Base-by-base conservation (phyloP, 2,797 vertebrate species). In the Tachyglossus aculeatus region DNA sequence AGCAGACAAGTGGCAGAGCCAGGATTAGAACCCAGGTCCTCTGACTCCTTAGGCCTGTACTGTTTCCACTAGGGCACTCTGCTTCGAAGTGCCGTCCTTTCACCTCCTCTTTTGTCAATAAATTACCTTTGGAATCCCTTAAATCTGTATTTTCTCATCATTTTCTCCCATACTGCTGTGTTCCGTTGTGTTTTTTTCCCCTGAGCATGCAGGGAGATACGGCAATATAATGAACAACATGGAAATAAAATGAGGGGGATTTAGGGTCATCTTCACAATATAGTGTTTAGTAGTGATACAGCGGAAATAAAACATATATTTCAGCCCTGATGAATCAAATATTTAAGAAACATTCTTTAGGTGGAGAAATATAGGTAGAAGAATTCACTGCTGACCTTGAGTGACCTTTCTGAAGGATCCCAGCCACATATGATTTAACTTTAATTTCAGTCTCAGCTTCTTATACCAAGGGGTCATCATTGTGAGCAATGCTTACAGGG, bases 61-160 rank as follows among this genome's bases (percentile, higher is more conserved):
- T n/a, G n/a, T n/a, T n/a, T n/a, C n/a, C n/a, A n/a, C n/a, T n/a
- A n/a, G n/a, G n/a, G n/a, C n/a, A n/a, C n/a, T n/a, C n/a, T n/a
- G n/a, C n/a, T n/a, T n/a, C n/a, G n/a, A 83, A 87, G 83, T 78
- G 80, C 80, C 81, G 70, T 76, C 86, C 83, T 86, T 71, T 67
- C 69, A 63, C 37, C 68, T 83, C 52, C 44, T 55, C 34, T 83
- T 65, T 47, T 62, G 29, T 75, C 64, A 73, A 77, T 81, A 83
- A 88, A 79, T 82, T 22, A 77, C 70, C 50, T 79, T 63, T 83
- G 37, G 21, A 70, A 5, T 60, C 71, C 62, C 73, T 84, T 83
- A 75, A 80, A 64, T 61, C 67, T 67, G 21, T 48, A 61, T 55
- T 74, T 51, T 84, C 67, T 88, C 67, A 73, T 81, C 79, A 82